Evolutionary conservation across 2,888 invertebrate species (phyloP), one percentile per base, ranked within the genome.

Genomic region (Strigamia crassipes): DNA sequence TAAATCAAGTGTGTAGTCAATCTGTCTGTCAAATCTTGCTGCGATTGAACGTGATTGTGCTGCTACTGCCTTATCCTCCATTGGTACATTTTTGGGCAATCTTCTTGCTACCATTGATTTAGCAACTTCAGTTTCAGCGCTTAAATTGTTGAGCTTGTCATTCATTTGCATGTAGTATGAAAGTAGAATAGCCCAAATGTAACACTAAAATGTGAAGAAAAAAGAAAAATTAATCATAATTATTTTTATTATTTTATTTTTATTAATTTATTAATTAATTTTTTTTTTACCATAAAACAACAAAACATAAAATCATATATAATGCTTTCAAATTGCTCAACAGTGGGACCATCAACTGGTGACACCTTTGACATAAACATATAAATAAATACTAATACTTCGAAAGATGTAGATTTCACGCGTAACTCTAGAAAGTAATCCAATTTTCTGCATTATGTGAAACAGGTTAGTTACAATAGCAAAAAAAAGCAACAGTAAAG

Each of bases 281-380:
- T 27, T 51, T 15, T 51, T 12, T 23, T 27, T 73, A 73, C 73
- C 73, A 73, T 73, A 31, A 73, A 73, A 73, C 73, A 13, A 31
- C 73, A 73, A 73, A 73, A 73, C 31, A 73, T 73, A 31, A 73
- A 73, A 31, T 73, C 73, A 12, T 27, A 73, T n/a, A 73, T 27
- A 27, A 73, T 73, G 27, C 73, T 73, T 73, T 73, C 73, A 31
- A 73, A 73, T 73, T 73, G 73, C 73, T 73, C 73, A 12, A 73
- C n/a, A 12, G 27, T 73, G n/a, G 73, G 73, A 15, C 73, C 73
- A 18, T 56, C 18, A n/a, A 0, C n/a, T 27, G 23, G 9, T 13
- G 73, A 73, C 9, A 73, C 27, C 27, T 73, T 23, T 15, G 31
- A 73, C 2, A 8, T 66, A 9, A n/a, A 66, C 12, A 21, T 10